phyloP scores from a whole-genome alignment of 1,140 invertebrate genomes.

The Trigoniulus corallinus region DNA sequence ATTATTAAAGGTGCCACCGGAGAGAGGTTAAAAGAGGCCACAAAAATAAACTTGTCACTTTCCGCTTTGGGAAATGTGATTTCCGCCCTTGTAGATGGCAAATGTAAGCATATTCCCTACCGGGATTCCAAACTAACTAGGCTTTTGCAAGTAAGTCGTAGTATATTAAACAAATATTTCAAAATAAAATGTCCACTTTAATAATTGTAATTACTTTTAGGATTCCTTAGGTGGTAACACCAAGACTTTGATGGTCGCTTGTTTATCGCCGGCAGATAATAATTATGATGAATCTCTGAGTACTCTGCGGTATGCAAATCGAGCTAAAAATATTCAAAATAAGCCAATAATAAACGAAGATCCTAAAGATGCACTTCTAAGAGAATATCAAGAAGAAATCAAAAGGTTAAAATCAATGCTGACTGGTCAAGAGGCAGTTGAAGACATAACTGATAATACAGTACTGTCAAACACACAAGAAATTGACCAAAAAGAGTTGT shows the following conservation, averaged over 20 bases:
- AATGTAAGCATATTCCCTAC: conserved; percentile 82
- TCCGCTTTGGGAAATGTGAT: conserved; percentile 90
- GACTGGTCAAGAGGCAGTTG: conserved; percentile 19
- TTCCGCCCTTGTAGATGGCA: conserved; percentile 74
- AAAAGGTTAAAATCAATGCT: conserved; percentile 52
- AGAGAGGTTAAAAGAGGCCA: conserved; percentile 78
- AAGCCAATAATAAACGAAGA: conserved; percentile 86
- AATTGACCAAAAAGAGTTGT: background rate
- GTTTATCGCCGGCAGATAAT: conserved; percentile 69
- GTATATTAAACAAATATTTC: background rate
- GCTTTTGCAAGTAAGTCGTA: conserved; percentile 47
- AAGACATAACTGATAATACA: no score
- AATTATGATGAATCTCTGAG: conserved; percentile 84
- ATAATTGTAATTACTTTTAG: conserved; percentile 26
- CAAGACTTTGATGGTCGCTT: conserved; percentile 86
- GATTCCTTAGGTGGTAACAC: conserved; percentile 90
- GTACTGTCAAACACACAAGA: background rate
- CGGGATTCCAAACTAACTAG: conserved; percentile 84
- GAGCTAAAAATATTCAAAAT: conserved; percentile 87
- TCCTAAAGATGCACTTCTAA: conserved; percentile 74
- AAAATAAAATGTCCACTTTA: no score
- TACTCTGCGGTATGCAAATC: conserved; percentile 70
- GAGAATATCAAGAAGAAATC: conserved; percentile 77
- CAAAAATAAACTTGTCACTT: conserved; percentile 86
- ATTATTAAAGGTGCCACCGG: conserved; percentile 47